Conservation (phyloP, 2,113 vertebrate genomes). For the Shinisaurus crocodilurus region DNA sequence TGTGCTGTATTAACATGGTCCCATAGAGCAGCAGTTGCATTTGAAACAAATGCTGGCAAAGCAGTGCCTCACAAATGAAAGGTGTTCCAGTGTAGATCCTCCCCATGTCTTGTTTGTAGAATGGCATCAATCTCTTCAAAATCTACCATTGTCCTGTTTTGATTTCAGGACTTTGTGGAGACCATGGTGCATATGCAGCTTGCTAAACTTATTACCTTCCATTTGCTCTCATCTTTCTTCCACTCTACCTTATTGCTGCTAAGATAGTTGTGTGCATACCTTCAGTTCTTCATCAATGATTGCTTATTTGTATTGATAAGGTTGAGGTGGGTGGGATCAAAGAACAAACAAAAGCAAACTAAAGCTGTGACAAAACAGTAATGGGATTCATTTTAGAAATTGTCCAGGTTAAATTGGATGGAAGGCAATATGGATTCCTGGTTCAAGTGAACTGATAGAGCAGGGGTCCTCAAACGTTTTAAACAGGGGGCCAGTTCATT, state of each 20-base stretch:
- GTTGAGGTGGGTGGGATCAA: too few relatives aligned
- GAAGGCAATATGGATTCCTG: background rate
- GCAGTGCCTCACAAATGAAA: too few relatives aligned
- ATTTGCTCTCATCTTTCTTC: background rate
- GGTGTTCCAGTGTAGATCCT: too few relatives aligned
- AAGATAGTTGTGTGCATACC: too few relatives aligned
- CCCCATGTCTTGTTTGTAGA: background rate
- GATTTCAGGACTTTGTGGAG: background rate
- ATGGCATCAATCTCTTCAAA: background rate
- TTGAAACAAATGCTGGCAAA: too few relatives aligned
- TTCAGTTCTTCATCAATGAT: too few relatives aligned
- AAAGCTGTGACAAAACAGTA: too few relatives aligned
- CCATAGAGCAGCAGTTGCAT: too few relatives aligned
- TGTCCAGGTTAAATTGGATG: background rate
- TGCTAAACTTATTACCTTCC: background rate
- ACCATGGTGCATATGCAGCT: background rate
- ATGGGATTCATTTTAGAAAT: background rate
- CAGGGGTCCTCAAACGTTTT: too few relatives aligned
- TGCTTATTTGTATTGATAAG: background rate
- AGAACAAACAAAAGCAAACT: too few relatives aligned
- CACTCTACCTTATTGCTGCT: background rate
- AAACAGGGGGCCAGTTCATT: too few relatives aligned
- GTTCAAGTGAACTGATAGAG: background rate
- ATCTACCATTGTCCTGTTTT: background rate
- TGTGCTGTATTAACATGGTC: too few relatives aligned